Base-by-base conservation (phyloP, 1,140 invertebrate genomes). In the Linepithema humile region DNA sequence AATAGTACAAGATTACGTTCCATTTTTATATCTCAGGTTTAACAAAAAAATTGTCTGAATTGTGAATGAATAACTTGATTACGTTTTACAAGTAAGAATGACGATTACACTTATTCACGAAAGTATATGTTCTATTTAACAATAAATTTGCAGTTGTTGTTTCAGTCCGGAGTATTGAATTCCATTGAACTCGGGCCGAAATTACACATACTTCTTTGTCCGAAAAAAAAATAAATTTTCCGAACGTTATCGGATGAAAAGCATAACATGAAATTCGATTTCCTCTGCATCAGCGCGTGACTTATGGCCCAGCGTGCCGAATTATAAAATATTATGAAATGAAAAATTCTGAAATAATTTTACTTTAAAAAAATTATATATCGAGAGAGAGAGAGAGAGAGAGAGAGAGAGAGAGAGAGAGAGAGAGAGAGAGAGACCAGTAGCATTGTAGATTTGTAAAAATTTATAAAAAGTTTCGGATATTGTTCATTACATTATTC, bases 291-390 rank as follows among this genome's bases (percentile, higher is more conserved):
- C 7, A 53, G 32, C 6, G 53, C 6, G 38, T 59, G 40, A 60
- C 23, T 29, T n/a, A 40, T 9, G 17, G 1, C 1, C 17, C 48
- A 23, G 15, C n/a, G 12, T 29, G 29, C 40, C 0, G 29, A 40
- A 73, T 57, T 59, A 73, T 40, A 10, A 70, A 70, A 35, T 53
- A 70, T 23, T 50, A 43, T 12, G 48, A 69, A 38, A 55, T 17
- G 23, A 15, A 32, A 23, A 48, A 38, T 64, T 9, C 9, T 50
- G 20, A n/a, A 7, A 75, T 10, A 0, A 15, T 50, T 65, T 77
- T 35, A 26, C 20, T 50, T 40, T 12, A n/a, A 20, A 65, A 35
- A 53, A 12, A 26, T 60, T 50, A 5, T n/a, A 12, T 20, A 23
- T n/a, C n/a, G n/a, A n/a, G n/a, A n/a, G n/a, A n/a, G n/a, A n/a